These are phyloP conservation scores for Passerina amoena DNA, from an alignment of 2,113 vertebrate genomes.

Conservation along the genomic window DNA sequence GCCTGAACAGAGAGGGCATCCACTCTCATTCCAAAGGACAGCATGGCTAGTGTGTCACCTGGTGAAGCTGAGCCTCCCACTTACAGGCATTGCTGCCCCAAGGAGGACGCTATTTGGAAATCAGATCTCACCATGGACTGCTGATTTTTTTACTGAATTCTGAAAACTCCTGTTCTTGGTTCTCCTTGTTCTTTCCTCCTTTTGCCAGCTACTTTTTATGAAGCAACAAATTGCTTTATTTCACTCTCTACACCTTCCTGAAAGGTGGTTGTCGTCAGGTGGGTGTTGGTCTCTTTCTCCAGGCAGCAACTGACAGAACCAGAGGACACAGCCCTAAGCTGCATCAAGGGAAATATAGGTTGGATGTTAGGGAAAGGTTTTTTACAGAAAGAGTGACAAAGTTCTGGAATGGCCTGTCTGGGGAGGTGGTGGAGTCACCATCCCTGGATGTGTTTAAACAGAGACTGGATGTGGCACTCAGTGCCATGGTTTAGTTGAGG, in stretches of 20 bases:
- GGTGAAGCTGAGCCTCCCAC: neutral
- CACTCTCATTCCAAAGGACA: rapidly evolving
- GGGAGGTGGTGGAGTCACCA: too few species aligned
- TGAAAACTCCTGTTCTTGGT: neutral
- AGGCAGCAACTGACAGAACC: neutral
- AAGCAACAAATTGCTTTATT: neutral
- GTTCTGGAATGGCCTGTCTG: neutral
- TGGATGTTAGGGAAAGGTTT: neutral
- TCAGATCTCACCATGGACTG: neutral
- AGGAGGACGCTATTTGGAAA: neutral
- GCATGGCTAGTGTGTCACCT: rapidly evolving
- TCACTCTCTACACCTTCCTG: neutral
- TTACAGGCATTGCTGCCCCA: neutral
- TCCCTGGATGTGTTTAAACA: neutral
- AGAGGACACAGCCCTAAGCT: neutral
- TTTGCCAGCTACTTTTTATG: neutral
- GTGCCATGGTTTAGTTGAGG: neutral
- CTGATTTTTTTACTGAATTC: neutral
- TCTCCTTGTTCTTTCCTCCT: too few species aligned
- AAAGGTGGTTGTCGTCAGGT: too few species aligned
- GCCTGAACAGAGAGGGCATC: neutral
- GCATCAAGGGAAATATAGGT: neutral
- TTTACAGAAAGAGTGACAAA: neutral
- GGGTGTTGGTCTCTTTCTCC: neutral
- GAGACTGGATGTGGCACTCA: neutral